Conservation (phyloP, 23 tunicate genomes). For the Ciona savignyi region DNA sequence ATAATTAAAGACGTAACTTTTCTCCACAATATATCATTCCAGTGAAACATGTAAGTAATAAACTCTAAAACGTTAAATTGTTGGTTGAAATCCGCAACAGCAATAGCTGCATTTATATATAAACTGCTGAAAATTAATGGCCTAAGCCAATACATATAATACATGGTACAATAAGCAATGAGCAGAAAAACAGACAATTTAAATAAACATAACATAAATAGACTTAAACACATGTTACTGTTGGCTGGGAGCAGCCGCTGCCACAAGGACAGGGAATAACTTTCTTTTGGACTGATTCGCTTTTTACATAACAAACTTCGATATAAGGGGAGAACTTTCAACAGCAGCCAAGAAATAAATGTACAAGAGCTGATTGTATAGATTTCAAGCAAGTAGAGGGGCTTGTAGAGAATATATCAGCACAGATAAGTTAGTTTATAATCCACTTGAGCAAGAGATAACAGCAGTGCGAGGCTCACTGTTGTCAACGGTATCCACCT, state of each 20-base stretch:
- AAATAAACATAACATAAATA: slow-evolving; percentile 24
- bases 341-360: neutral
- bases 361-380: neutral
- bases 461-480: slow-evolving; percentile 73
- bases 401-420: slow-evolving; percentile 7
- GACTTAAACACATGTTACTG: slow-evolving; percentile 5
- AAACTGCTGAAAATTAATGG: neutral
- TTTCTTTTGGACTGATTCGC: neutral
- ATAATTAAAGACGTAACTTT: slow-evolving; percentile 32
- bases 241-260: slow-evolving; percentile 3
- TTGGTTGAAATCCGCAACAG: neutral
- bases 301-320: neutral
- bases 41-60: neutral
- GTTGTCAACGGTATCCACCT: slow-evolving; percentile 24
- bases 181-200: slow-evolving; percentile 1
- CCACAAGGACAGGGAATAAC: slow-evolving; percentile 6
- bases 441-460: neutral
- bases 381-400: too few relatives aligned
- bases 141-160: too few relatives aligned
- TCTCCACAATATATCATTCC: slow-evolving; percentile 36
- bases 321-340: neutral
- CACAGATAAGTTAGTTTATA: neutral
- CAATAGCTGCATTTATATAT: too few relatives aligned
- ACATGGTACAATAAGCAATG: neutral
- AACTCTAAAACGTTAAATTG: neutral